Conservation (phyloP, 2,888 invertebrate genomes). For the Belgica antarctica region DNA sequence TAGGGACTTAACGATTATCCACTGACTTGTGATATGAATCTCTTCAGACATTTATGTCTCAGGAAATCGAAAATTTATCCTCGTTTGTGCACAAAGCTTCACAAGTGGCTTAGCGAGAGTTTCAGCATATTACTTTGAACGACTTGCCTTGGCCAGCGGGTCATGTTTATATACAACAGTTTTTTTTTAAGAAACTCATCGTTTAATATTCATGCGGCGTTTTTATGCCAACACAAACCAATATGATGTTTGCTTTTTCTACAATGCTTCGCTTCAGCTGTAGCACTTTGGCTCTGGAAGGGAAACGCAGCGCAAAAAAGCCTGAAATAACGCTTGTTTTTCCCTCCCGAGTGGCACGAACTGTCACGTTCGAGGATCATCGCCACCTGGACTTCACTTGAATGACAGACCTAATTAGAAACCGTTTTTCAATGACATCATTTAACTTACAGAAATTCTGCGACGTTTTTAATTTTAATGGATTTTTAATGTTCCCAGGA, state of each 20-base stretch:
- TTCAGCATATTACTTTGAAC: conserved; percentile 31
- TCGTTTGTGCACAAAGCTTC: background rate
- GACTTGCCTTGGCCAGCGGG: background rate
- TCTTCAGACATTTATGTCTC: background rate
- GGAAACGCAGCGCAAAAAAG: background rate
- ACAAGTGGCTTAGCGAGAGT: background rate
- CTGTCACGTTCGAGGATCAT: too few relatives aligned
- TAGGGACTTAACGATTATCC: conserved; percentile 15
- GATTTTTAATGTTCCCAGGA: too few relatives aligned
- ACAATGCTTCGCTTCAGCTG: conserved; percentile 11
- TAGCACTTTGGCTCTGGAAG: background rate
- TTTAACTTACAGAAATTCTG: too few relatives aligned
- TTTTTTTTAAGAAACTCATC: conserved; percentile 5
- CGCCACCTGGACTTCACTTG: too few relatives aligned
- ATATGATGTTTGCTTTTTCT: conserved; percentile 12
- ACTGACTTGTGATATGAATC: background rate
- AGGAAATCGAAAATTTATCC: background rate
- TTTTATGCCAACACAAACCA: background rate
- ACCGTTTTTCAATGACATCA: too few relatives aligned
- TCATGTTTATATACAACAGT: background rate
- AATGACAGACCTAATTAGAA: too few relatives aligned
- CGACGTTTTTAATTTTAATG: too few relatives aligned
- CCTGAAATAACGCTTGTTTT: background rate
- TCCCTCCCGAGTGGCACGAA: too few relatives aligned
- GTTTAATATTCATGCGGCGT: conserved; percentile 42